A percentile compares a stretch with the other conserved stretches of the same genome.
phyloP scores from a whole-genome alignment of 2,888 invertebrate species.

The Ochropleura leucogaster region DNA sequence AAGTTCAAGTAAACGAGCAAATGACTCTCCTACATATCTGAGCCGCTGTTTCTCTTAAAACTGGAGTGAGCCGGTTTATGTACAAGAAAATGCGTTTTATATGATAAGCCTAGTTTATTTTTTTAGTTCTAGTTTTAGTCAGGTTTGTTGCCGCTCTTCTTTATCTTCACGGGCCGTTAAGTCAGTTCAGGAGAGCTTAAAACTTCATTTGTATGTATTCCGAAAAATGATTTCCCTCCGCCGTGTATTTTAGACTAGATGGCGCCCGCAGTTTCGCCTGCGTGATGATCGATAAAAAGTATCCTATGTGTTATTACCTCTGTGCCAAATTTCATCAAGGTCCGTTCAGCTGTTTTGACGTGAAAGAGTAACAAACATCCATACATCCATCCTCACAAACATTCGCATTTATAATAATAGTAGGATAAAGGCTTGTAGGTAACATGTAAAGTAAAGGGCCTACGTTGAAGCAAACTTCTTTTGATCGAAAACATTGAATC shows the following conservation, averaged over 20 bases:
- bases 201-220: conserved; percentile 32
- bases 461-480: conserved; percentile 31
- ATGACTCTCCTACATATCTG: conserved; percentile 56
- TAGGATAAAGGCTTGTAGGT: conserved; percentile 28
- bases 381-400: no score
- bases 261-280: no score
- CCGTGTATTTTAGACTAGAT: conserved; percentile 21
- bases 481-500: conserved; percentile 45
- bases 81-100: conserved; percentile 38
- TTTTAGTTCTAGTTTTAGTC: conserved; percentile 43
- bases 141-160: conserved; percentile 19
- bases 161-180: conserved; percentile 54
- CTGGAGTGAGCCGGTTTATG: conserved; percentile 30
- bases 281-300: no score
- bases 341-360: no score
- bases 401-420: no score
- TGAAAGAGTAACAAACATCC: no score
- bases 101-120: conserved; percentile 32
- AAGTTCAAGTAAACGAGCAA: conserved; percentile 67
- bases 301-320: no score
- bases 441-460: conserved; percentile 31
- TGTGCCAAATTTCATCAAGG: no score
- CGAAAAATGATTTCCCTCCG: conserved; percentile 14
- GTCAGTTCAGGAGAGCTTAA: conserved; percentile 28
- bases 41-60: conserved; percentile 52